phyloP scores from a whole-genome alignment of 2,888 invertebrate species.

The Deilephila porcellus region DNA sequence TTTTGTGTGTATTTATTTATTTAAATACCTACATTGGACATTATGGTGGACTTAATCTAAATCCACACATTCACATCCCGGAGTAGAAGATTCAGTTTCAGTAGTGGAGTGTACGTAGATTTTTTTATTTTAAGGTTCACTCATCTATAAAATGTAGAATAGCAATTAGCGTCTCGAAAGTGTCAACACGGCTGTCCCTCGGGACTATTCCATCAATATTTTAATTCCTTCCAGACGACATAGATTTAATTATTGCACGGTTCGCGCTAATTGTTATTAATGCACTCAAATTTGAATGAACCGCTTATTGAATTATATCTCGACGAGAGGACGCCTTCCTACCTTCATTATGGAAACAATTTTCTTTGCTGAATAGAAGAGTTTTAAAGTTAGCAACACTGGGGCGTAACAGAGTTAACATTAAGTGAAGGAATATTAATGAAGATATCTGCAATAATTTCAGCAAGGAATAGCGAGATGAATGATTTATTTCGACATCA shows the following conservation, averaged over 20 bases:
- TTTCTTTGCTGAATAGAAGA: constrained; percentile 13
- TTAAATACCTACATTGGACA: too few species aligned
- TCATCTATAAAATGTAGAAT: constrained; percentile 11
- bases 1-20: too few species aligned
- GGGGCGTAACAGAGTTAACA: constrained; percentile 4
- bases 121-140: too few species aligned
- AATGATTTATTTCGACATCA: too few species aligned
- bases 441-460: constrained; percentile 1
- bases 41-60: too few species aligned
- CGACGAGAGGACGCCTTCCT: not conserved
- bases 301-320: constrained; percentile 13
- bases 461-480: not conserved
- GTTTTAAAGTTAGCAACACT: constrained; percentile 21
- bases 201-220: constrained; percentile 43
- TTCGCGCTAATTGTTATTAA: constrained; percentile 64
- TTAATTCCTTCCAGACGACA: constrained; percentile 57
- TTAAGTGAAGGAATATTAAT: constrained; percentile 15
- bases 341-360: constrained; percentile 21
- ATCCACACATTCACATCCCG: too few species aligned
- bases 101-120: too few species aligned
- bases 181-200: constrained; percentile 30
- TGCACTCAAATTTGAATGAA: constrained; percentile 40
- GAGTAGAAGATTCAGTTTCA: too few species aligned
- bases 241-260: constrained; percentile 66
- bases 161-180: constrained; percentile 15